These are phyloP conservation scores for Thalpophila matura DNA, from an alignment of 2,888 invertebrate genomes.

Conservation along the genomic window DNA sequence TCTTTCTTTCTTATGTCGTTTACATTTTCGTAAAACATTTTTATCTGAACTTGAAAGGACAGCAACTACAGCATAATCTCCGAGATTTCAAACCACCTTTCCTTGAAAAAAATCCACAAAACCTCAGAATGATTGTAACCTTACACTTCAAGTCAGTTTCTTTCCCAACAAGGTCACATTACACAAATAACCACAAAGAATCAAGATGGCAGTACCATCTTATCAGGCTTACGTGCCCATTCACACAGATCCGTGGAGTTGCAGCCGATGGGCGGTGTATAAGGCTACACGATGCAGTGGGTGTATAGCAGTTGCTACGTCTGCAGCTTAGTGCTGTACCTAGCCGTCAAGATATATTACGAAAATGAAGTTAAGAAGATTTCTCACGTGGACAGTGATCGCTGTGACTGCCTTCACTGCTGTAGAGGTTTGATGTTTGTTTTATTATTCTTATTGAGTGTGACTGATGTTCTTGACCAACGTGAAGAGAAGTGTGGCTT, in stretches of 20 bases:
- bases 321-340: conserved; percentile 77
- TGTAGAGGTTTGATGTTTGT: conserved; percentile 75
- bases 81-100: background rate
- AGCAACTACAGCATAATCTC: too few relatives aligned
- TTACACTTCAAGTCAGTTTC: conserved; percentile 19
- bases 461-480: too few relatives aligned
- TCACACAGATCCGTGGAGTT: conserved; percentile 14
- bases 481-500: too few relatives aligned
- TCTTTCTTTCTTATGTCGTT: too few relatives aligned
- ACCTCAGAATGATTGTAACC: conserved; percentile 22
- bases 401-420: conserved; percentile 65
- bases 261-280: conserved; percentile 39
- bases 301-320: conserved; percentile 78
- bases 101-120: background rate
- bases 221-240: conserved; percentile 74
- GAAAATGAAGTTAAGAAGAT: conserved; percentile 81
- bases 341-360: conserved; percentile 78
- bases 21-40: background rate
- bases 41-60: background rate
- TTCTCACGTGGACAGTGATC: conserved; percentile 66
- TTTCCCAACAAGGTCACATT: conserved; percentile 59
- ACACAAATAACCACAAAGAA: conserved; percentile 52
- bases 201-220: conserved; percentile 64
- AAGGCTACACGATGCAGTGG: conserved; percentile 75
- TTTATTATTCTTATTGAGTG: conserved; percentile 12